These are phyloP conservation scores for Yponomeuta cagnagella DNA, from an alignment of 2,888 invertebrate species.

Conservation along the genomic window DNA sequence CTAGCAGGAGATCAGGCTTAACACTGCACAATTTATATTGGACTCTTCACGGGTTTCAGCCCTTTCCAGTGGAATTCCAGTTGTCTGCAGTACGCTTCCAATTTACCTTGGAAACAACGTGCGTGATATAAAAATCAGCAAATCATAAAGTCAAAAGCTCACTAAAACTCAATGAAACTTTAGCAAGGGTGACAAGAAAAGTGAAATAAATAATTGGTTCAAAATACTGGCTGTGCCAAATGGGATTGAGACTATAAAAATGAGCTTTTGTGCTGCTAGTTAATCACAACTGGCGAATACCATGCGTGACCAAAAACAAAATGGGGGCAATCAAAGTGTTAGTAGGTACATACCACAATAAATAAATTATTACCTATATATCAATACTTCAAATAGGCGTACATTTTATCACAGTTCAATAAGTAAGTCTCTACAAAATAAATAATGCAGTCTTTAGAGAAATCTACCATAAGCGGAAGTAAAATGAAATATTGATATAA, in stretches of 20 bases:
- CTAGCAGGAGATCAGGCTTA: background rate
- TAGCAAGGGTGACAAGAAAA: too few species aligned
- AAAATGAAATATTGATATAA: constrained; percentile 7
- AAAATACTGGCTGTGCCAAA: background rate
- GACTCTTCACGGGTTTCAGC: background rate
- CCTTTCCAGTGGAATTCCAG: background rate
- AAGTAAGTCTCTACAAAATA: constrained; percentile 10
- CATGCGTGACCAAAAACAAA: background rate
- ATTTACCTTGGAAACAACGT: background rate
- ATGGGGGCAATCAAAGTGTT: constrained; percentile 6
- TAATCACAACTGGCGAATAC: constrained; percentile 5
- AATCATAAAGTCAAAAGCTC: constrained; percentile 1
- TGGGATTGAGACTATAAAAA: background rate
- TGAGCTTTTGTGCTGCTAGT: constrained; percentile 1
- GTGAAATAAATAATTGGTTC: background rate
- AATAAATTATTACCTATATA: background rate
- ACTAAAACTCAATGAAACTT: constrained; percentile 4
- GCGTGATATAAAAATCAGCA: background rate
- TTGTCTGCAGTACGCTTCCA: background rate
- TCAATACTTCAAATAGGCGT: background rate
- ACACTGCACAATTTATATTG: background rate
- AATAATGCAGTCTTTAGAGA: constrained; percentile 14
- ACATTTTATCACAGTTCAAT: constrained; percentile 10
- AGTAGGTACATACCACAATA: background rate
- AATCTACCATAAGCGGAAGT: background rate